These are phyloP conservation scores for Hylaea fasciaria DNA, from an alignment of 2,888 invertebrate species.

Conservation along the genomic window DNA sequence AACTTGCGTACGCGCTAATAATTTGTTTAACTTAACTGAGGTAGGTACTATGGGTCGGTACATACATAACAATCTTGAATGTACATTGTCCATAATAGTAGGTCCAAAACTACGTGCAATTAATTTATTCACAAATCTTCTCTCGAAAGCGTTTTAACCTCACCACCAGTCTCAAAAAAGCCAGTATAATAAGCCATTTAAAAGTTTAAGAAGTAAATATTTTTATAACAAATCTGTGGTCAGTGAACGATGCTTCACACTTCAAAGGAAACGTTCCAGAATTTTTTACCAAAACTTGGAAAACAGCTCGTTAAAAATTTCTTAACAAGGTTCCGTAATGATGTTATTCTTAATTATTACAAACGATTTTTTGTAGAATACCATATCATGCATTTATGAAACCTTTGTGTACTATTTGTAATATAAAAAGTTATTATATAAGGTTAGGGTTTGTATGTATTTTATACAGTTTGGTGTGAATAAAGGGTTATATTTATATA, in stretches of 20 bases:
- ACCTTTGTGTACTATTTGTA: too few species aligned
- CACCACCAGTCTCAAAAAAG: not conserved
- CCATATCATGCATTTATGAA: too few species aligned
- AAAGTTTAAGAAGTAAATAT: constrained; percentile 12
- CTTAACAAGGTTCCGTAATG: constrained; percentile 22
- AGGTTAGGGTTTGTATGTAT: too few species aligned
- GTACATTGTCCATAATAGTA: too few species aligned
- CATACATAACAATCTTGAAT: too few species aligned
- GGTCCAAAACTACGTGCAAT: too few species aligned
- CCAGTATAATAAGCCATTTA: not conserved
- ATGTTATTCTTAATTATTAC: constrained; percentile 36
- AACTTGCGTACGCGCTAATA: too few species aligned
- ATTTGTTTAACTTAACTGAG: too few species aligned
- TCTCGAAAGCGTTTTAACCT: not conserved
- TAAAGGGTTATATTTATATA: too few species aligned
- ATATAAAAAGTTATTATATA: too few species aligned
- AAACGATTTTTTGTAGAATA: not conserved
- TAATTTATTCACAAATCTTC: not conserved
- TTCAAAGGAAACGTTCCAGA: constrained; percentile 46
- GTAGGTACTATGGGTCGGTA: too few species aligned
- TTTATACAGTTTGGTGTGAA: too few species aligned
- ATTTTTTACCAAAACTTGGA: constrained; percentile 25
- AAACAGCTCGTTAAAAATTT: constrained; percentile 35
- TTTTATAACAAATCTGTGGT: constrained; percentile 27
- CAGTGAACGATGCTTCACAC: constrained; percentile 34